A percentile compares a stretch with the other conserved stretches of the same genome.
Conservation (phyloP, 92 coral and sea anemone genomes). For the Hydrozoanthus gracilis region DNA sequence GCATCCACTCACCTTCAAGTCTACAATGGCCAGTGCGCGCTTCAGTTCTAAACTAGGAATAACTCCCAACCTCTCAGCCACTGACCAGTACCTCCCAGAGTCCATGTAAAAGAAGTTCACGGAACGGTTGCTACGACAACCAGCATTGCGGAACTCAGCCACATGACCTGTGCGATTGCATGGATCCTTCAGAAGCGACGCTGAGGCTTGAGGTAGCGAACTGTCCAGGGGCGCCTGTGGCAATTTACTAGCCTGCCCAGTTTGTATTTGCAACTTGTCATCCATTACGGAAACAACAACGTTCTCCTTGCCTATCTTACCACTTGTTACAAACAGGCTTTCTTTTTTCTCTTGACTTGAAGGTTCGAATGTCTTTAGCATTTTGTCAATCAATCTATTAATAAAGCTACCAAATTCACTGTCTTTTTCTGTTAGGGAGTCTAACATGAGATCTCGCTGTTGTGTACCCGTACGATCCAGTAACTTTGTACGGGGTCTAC, state of each 20-base stretch:
- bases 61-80: conserved; percentile 87
- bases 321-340: neutral
- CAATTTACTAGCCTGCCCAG: neutral
- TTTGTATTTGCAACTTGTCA: conserved; percentile 2
- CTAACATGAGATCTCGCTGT: conserved; percentile 8
- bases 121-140: conserved; percentile 92
- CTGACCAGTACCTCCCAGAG: conserved; percentile 82
- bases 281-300: neutral
- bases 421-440: conserved; percentile 14
- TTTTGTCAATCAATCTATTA: conserved; percentile 52
- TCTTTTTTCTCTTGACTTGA: conserved; percentile 15
- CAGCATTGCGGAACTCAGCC: conserved; percentile 78
- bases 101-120: conserved; percentile 92
- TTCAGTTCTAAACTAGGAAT: conserved; percentile 27
- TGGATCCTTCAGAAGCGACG: neutral
- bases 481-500: conserved; percentile 17
- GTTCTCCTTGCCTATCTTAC: neutral
- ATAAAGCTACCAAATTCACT: conserved; percentile 43
- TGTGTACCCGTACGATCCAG: neutral
- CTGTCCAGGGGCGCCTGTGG: conserved; percentile 8
- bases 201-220: neutral
- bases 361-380: conserved; percentile 47
- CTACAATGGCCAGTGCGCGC: conserved; percentile 80
- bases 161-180: conserved; percentile 67
- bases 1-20: conserved; percentile 67